phyloP scores from a whole-genome alignment of 2,888 invertebrate genomes.

The Drosophila diplacantha region DNA sequence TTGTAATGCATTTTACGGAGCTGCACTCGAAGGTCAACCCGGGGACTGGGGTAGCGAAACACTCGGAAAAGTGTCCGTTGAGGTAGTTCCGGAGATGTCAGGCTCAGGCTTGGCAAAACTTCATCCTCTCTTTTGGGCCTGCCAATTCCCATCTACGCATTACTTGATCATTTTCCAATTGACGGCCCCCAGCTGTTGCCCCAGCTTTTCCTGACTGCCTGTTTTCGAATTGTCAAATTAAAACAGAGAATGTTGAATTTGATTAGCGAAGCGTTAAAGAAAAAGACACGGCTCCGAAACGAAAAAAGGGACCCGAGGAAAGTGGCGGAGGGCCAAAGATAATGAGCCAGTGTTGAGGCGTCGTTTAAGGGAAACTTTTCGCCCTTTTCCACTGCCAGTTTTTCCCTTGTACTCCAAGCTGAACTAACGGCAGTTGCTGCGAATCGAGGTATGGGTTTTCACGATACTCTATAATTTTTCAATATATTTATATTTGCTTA shows the following conservation, averaged over 20 bases:
- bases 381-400: slow-evolving; percentile 13
- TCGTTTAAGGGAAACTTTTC: slow-evolving; percentile 62
- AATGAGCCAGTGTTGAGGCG: slow-evolving; percentile 60
- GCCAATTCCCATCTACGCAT: slow-evolving; percentile 63
- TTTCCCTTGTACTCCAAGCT: slow-evolving; percentile 11
- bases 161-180: slow-evolving; percentile 71
- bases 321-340: slow-evolving; percentile 47
- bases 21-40: slow-evolving; percentile 48
- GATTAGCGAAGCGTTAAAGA: slow-evolving; percentile 71
- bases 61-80: neutral
- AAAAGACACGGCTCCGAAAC: slow-evolving; percentile 47
- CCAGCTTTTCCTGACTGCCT: slow-evolving; percentile 34
- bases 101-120: slow-evolving; percentile 34
- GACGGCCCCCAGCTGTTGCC: slow-evolving; percentile 67
- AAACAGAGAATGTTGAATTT: slow-evolving; percentile 72
- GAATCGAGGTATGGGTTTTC: slow-evolving; percentile 36
- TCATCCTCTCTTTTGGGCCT: slow-evolving; percentile 7
- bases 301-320: slow-evolving; percentile 34
- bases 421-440: slow-evolving; percentile 42
- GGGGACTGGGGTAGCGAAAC: neutral
- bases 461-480: no score
- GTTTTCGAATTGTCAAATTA: slow-evolving; percentile 68
- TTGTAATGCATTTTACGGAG: slow-evolving; percentile 63
- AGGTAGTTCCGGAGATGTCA: slow-evolving; percentile 40
- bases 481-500: neutral